Evolutionary conservation across 1,140 invertebrate species (phyloP), one percentile per base, ranked within the genome.

Genomic region (Dendrolimus kikuchii): DNA sequence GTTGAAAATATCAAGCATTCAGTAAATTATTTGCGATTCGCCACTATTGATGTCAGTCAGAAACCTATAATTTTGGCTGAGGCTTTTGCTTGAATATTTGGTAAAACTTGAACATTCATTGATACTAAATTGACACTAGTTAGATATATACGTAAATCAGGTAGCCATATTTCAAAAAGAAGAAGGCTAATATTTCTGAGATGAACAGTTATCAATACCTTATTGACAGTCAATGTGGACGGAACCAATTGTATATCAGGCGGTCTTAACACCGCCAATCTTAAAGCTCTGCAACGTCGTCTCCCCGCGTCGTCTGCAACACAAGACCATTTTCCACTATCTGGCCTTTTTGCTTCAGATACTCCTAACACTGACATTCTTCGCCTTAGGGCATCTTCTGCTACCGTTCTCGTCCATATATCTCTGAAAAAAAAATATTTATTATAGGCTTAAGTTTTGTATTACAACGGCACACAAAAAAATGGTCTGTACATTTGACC

Each of bases 281-380:
- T 87, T 42, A 93, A 81, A 8, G 92, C 92, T 57, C 92, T 90
- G 71, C 94, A 95, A 55, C 94, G 91, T 52, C 94, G 89, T 7
- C 93, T 82, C n/a, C 90, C 92, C 77, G 90, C 91, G 64, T 94
- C 93, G n/a, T 90, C 88, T 7, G 93, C 89, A 59, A 91, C 89
- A 68, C 94, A 95, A 4, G 92, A 93, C 81, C 94, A 95, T 39
- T 90, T 86, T 37, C 94, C 94, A 7, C 90, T 88, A 68, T 95
- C 94, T 6, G 92, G 81, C 36, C 88, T 81, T 41, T 89, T 90
- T 0, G 92, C 92, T 64, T 90, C 90, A 37, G 91, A 90, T 45
- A 95, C 89, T 0, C 90, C 91, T 51, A 95, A 80, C 9, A 93
- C 74, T 2, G 93, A 92, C 60, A 91, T 93, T 45, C 92, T 91